phyloP scores from a whole-genome alignment of 1,140 invertebrate genomes.

The Samia ricini region DNA sequence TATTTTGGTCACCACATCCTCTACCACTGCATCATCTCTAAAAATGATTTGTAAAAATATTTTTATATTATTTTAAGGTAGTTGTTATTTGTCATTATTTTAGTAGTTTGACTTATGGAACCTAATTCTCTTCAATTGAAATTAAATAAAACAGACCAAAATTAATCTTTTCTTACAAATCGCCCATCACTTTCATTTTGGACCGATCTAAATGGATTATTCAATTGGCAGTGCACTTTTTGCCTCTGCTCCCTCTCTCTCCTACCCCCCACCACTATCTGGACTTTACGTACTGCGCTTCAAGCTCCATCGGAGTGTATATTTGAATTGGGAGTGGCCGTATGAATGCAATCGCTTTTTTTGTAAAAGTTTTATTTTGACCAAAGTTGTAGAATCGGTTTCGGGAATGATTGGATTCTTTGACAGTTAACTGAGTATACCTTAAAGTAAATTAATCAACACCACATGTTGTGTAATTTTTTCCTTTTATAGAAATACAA shows the following conservation, averaged over 20 bases:
- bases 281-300: not conserved
- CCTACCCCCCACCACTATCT: constrained; percentile 13
- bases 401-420: not conserved
- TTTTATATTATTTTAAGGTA: too few species aligned
- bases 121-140: too few species aligned
- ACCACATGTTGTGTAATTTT: too few species aligned
- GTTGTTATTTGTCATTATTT: too few species aligned
- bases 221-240: constrained; percentile 47
- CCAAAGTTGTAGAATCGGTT: constrained; percentile 10
- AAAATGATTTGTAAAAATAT: too few species aligned
- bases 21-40: too few species aligned
- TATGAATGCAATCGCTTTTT: constrained; percentile 27
- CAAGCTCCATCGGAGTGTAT: constrained; percentile 18
- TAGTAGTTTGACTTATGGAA: too few species aligned
- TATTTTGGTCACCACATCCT: too few species aligned
- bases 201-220: constrained; percentile 39
- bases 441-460: too few species aligned
- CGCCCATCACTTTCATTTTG: not conserved
- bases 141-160: too few species aligned
- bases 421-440: not conserved
- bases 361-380: constrained; percentile 20
- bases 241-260: constrained; percentile 15
- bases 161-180: not conserved
- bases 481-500: too few species aligned
- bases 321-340: constrained; percentile 12